Evolutionary conservation across 2,113 vertebrate species (phyloP).

Genomic region (Siphamia tubifer): DNA sequence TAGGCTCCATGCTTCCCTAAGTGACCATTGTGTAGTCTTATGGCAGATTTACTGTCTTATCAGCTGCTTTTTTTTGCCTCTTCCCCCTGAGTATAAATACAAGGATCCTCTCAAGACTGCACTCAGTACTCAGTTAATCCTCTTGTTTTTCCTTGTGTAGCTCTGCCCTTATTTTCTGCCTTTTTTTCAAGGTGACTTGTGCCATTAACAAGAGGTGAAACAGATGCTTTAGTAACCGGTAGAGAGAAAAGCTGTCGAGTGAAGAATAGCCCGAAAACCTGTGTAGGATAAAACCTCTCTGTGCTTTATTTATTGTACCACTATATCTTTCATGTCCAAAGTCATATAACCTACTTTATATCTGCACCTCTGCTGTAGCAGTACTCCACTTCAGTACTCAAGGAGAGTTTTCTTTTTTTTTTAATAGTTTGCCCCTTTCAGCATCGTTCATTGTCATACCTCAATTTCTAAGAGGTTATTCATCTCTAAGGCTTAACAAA

Average conservation of each 20-base stretch:
- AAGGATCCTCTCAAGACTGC: not conserved
- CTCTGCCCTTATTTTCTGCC: not conserved
- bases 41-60: conserved; percentile 17
- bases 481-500: not conserved
- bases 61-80: not conserved
- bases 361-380: no score
- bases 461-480: not conserved
- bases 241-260: not conserved
- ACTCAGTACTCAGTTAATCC: not conserved
- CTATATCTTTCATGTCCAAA: no score
- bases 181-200: not conserved
- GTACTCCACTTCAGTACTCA: no score
- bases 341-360: no score
- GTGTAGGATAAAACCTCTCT: no score
- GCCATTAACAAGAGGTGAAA: not conserved
- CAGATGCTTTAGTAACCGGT: no score
- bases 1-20: not conserved
- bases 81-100: conserved; percentile 1
- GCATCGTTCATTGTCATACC: not conserved
- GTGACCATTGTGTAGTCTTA: not conserved
- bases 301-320: no score
- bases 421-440: not conserved
- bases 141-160: not conserved
- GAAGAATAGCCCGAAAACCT: not conserved
- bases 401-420: not conserved